Percentiles rank a stretch among this genome's conserved stretches.
Conservation (phyloP, 2,797 vertebrate species). For the Lepidocolaptes lacrymiger region DNA sequence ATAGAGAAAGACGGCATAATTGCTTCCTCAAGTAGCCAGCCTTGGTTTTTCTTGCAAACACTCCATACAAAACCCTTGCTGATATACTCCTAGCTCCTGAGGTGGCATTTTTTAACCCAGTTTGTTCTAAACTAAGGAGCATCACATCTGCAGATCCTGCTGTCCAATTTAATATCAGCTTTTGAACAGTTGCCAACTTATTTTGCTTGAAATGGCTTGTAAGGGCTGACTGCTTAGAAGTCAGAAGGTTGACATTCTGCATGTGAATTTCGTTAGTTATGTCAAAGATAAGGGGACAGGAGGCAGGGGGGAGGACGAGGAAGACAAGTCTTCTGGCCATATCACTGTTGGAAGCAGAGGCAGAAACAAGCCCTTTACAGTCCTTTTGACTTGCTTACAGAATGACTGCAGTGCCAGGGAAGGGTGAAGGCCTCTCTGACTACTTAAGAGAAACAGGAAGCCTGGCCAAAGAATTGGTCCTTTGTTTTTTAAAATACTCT, state of each 20-base stretch:
- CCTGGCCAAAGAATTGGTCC: background rate
- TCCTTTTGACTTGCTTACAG: background rate
- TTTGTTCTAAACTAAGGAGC: background rate
- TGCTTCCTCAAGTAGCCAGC: background rate
- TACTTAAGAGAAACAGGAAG: background rate
- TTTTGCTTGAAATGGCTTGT: background rate
- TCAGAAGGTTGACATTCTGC: background rate
- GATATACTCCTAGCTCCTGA: background rate
- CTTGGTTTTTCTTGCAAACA: background rate
- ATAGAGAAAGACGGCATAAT: background rate
- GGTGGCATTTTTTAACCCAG: background rate
- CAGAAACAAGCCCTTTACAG: background rate
- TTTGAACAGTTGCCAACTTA: background rate
- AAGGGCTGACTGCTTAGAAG: background rate
- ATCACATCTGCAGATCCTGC: background rate
- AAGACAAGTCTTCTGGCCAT: background rate
- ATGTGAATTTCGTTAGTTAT: background rate
- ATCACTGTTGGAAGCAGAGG: background rate
- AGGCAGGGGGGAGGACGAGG: rapidly evolving
- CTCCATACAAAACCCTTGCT: background rate
- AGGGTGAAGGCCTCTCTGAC: background rate
- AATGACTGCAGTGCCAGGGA: background rate
- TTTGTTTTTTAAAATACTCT: background rate
- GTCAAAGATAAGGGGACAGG: background rate
- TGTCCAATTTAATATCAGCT: background rate